Percentiles rank a stretch among this genome's conserved stretches.
Conservation (phyloP, 1,140 invertebrate genomes). For the Lasaia peninsularis region DNA sequence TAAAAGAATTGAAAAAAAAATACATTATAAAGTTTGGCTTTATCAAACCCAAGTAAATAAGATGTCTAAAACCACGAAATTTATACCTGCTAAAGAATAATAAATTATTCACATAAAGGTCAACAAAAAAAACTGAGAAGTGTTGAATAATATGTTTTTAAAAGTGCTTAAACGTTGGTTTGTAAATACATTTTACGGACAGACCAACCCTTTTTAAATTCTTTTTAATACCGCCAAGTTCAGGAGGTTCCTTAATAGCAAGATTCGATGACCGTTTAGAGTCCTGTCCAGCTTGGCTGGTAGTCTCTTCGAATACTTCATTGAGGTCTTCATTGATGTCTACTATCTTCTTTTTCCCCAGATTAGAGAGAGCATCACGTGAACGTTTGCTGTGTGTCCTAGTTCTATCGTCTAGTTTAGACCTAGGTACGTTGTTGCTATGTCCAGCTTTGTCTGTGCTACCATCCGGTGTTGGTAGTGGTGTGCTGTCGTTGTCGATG, state of each 20-base stretch:
- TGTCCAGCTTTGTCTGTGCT: constrained; percentile 33
- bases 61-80: too few species aligned
- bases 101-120: background rate
- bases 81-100: too few species aligned
- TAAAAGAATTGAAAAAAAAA: too few species aligned
- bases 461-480: constrained; percentile 49
- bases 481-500: constrained; percentile 46
- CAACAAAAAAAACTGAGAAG: too few species aligned
- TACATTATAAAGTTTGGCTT: background rate
- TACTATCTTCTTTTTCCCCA: constrained; percentile 39
- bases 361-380: constrained; percentile 14
- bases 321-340: constrained; percentile 47
- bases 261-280: constrained; percentile 24
- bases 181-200: too few species aligned
- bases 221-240: constrained; percentile 43
- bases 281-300: constrained; percentile 2
- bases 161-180: too few species aligned
- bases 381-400: constrained; percentile 16
- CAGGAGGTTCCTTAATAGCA: constrained; percentile 26
- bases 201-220: constrained; percentile 63
- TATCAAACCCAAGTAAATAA: background rate
- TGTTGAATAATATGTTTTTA: too few species aligned
- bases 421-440: constrained; percentile 24
- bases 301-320: constrained; percentile 32
- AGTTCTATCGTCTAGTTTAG: constrained; percentile 36